These are phyloP conservation scores for Heloderma charlesbogerti DNA, from an alignment of 2,113 vertebrate species.

Conservation along the genomic window DNA sequence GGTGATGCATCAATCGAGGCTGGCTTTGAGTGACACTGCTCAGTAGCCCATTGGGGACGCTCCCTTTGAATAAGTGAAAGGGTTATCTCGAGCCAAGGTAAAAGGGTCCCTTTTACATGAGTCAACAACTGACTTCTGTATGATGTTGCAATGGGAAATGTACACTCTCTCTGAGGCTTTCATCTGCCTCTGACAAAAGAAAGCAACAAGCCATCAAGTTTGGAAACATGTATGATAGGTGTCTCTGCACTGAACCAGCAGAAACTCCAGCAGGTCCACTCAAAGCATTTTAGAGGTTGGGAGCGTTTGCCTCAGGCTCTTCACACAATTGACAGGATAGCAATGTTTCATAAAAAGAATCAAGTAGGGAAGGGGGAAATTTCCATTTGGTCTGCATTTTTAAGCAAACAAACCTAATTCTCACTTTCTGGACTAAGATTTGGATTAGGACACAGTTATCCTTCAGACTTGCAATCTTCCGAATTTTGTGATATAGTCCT, in stretches of 20 bases:
- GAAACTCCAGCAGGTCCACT: background rate
- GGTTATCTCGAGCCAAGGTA: background rate
- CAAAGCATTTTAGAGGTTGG: too few relatives aligned
- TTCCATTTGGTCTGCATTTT: too few relatives aligned
- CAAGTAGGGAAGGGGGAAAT: too few relatives aligned
- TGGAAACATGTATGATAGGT: background rate
- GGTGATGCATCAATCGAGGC: constrained; percentile 17
- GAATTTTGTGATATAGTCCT: too few relatives aligned
- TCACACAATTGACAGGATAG: background rate
- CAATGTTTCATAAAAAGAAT: too few relatives aligned
- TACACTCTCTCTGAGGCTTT: background rate
- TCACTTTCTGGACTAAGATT: too few relatives aligned
- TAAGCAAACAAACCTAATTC: too few relatives aligned
- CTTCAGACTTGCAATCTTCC: too few relatives aligned
- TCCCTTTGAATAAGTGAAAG: constrained; percentile 15
- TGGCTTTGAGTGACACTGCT: constrained; percentile 7
- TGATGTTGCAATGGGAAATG: background rate
- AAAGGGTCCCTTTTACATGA: background rate
- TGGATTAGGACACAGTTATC: too few relatives aligned
- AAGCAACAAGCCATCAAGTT: background rate
- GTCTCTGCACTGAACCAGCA: background rate
- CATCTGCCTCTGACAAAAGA: constrained; percentile 5
- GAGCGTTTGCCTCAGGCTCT: background rate
- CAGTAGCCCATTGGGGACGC: background rate
- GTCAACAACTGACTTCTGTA: background rate